Evolutionary conservation across 1,140 invertebrate species (phyloP).

Genomic region (Phortica variegata): DNA sequence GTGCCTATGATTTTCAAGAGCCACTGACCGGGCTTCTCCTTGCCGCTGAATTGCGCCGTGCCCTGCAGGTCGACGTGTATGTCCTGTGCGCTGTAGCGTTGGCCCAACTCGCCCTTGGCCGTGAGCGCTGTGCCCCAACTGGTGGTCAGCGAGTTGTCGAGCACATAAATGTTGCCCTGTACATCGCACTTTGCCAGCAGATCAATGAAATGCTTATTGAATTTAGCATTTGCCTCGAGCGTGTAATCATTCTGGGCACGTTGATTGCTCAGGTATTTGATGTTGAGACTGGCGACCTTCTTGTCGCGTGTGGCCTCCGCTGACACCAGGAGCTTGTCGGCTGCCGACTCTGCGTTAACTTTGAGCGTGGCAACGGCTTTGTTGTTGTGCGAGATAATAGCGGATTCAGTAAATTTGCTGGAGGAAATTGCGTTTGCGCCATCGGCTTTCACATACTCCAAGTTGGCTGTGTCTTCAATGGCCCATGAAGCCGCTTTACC

Average conservation of each 20-base stretch:
- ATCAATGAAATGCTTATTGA: conserved; percentile 40
- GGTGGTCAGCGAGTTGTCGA: conserved; percentile 36
- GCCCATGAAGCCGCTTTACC: conserved; percentile 28
- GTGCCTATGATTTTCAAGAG: conserved; percentile 35
- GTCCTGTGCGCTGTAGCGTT: conserved; percentile 34
- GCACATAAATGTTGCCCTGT: conserved; percentile 28
- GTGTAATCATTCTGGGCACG: conserved; percentile 46
- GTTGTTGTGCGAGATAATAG: conserved; percentile 25
- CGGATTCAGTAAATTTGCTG: conserved; percentile 20
- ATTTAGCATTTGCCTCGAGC: conserved; percentile 30
- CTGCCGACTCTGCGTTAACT: conserved; percentile 17
- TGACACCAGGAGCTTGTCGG: conserved; percentile 29
- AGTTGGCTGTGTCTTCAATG: conserved; percentile 6
- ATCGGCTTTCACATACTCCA: conserved; percentile 21
- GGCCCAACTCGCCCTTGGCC: conserved; percentile 39
- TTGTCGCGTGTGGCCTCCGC: conserved; percentile 25
- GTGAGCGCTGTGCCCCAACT: conserved; percentile 40
- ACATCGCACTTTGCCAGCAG: conserved; percentile 29
- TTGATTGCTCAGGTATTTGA: conserved; percentile 38
- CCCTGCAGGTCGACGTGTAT: conserved; percentile 39
- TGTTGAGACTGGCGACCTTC: conserved; percentile 20
- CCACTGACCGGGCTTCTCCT: conserved; percentile 38
- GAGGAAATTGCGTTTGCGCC: conserved; percentile 15
- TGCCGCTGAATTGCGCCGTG: conserved; percentile 24
- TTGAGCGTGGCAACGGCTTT: conserved; percentile 22